A percentile compares a stretch with the other conserved stretches of the same genome.
Conservation (phyloP, 2,113 vertebrate species). For the Orcinus orca region DNA sequence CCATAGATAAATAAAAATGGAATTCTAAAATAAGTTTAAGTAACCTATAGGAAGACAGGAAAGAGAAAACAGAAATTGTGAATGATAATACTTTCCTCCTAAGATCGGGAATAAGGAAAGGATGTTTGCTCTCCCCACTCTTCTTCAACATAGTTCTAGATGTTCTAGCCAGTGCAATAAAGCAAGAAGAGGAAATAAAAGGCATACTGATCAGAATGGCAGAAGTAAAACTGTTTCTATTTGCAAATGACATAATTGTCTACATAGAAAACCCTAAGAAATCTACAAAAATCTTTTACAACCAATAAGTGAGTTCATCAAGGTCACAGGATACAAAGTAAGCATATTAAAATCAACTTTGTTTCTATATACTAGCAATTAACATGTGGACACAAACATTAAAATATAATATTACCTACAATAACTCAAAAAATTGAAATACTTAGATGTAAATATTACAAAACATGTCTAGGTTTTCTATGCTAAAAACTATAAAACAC, state of each 20-base stretch:
- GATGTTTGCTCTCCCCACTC: not conserved
- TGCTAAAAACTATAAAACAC: not conserved
- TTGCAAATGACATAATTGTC: not conserved
- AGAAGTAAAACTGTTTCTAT: not conserved
- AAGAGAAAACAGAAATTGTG: not conserved
- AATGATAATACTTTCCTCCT: not conserved
- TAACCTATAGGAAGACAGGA: not conserved
- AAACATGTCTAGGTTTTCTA: not conserved
- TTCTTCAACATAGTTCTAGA: not conserved
- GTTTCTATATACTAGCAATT: not conserved
- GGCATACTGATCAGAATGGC: not conserved
- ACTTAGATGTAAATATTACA: not conserved
- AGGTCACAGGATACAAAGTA: not conserved
- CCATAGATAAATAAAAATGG: not conserved
- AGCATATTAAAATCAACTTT: not conserved
- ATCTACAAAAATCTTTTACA: not conserved
- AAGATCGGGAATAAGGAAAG: not conserved
- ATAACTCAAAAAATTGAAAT: not conserved
- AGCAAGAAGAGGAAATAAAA: not conserved
- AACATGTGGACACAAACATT: not conserved
- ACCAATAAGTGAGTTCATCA: not conserved
- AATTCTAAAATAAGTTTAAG: not conserved
- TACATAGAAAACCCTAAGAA: not conserved
- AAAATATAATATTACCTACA: not conserved
- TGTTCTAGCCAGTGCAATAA: not conserved